Evolutionary conservation across 2,113 vertebrate genomes (phyloP), one percentile per base, ranked within the genome.

Genomic region (Urocolius indicus): DNA sequence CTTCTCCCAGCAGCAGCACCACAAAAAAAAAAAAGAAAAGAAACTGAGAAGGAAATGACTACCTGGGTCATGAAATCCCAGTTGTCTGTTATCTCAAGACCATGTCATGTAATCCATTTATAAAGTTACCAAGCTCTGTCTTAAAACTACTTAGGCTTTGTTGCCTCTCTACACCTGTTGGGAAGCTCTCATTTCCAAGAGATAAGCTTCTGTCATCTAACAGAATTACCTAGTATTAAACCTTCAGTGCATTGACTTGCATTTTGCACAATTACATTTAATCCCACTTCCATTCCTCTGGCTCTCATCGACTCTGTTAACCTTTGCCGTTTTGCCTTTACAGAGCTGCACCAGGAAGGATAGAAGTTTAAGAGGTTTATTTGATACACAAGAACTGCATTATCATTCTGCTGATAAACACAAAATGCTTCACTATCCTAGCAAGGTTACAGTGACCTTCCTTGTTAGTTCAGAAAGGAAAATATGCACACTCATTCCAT

Each of bases 121-220:
- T 36, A 76, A 95, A 72, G 22, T 49, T 93, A 84, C 22, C 68
- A 51, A 48, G 6, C 34, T 92, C 55, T 8, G 5, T 84, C 68
- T 91, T 81, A 84, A 90, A 84, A 84, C 51, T 89, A 34, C 55
- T 80, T 84, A 23, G 65, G 26, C 32, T 92, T 92, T 90, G 43
- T 81, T 84, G 34, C 18, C 38, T 48, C 34, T 51, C 26, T 81
- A 23, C 11, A 65, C 43, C 41, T 90, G 17, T 49, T 72, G 54
- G 45, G 54, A 94, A 89, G 52, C 32, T 74, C 88, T 75, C 38
- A 24, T 78, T 89, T 76, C 66, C 80, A 78, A 91, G 55, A 43
- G 36, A 52, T 52, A 78, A 77, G 11, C 16, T 90, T 86, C 67
- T 67, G 10, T 36, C 9, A 9, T 38, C 34, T 84, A 84, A 86